Conservation (phyloP, 1,140 invertebrate genomes). For the Heliconius hermathena region DNA sequence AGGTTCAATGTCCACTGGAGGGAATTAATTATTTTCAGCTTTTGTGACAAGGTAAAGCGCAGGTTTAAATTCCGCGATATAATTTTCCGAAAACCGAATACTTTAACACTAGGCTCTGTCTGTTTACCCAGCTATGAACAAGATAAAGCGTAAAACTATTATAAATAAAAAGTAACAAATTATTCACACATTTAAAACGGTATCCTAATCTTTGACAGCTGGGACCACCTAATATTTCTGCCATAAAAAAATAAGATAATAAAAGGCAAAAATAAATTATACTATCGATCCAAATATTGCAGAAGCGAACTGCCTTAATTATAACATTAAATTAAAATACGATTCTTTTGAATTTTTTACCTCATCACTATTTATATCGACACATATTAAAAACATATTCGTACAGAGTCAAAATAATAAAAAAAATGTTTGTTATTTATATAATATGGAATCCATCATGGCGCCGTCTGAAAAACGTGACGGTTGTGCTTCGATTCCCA, state of each 20-base stretch:
- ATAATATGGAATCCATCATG: too few relatives aligned
- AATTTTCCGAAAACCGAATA: neutral
- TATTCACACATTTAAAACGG: constrained; percentile 7
- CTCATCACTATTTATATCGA: neutral
- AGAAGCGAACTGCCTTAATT: constrained; percentile 42
- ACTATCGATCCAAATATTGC: constrained; percentile 32
- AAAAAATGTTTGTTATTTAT: too few relatives aligned
- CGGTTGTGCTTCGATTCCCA: too few relatives aligned
- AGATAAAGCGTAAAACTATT: neutral
- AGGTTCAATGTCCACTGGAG: neutral
- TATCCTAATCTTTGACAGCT: constrained; percentile 40
- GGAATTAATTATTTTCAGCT: neutral
- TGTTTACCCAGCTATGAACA: neutral
- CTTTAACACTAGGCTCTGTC: neutral
- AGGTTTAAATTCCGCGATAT: neutral
- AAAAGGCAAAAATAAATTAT: constrained; percentile 32
- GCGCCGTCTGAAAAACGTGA: too few relatives aligned
- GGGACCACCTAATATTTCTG: constrained; percentile 44
- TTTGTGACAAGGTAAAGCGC: neutral
- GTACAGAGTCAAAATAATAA: neutral
- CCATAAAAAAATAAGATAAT: constrained; percentile 42
- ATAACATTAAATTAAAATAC: constrained; percentile 42
- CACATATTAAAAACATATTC: neutral
- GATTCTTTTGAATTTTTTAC: constrained; percentile 11
- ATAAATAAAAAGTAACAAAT: too few relatives aligned